A percentile compares a stretch with the other conserved stretches of the same genome.
Evolutionary conservation across 2,113 vertebrate genomes (phyloP).

Genomic region (Pagrus major): DNA sequence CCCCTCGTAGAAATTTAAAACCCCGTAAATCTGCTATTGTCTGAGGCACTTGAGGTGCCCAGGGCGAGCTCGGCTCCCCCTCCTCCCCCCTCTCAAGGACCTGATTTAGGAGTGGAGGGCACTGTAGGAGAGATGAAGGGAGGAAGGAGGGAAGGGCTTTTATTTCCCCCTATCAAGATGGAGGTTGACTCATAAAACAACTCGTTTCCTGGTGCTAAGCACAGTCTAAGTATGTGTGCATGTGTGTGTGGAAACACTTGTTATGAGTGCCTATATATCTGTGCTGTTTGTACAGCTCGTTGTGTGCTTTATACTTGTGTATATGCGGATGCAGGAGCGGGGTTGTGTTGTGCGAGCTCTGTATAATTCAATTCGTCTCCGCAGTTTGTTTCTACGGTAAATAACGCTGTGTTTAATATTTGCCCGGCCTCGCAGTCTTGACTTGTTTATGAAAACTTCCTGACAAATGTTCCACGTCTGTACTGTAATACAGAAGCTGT

Average conservation of each 20-base stretch:
- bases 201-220: conserved; percentile 65
- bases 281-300: conserved; percentile 28
- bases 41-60: conserved; percentile 64
- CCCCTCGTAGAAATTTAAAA: conserved; percentile 71
- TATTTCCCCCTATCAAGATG: conserved; percentile 69
- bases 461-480: conserved; percentile 72
- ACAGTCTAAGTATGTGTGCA: conserved; percentile 31
- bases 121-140: conserved; percentile 30
- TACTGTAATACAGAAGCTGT: conserved; percentile 67
- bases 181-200: conserved; percentile 70
- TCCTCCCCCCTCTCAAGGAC: conserved; percentile 24
- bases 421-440: conserved; percentile 58
- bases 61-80: conserved; percentile 15
- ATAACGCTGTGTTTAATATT: conserved; percentile 80
- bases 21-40: conserved; percentile 76
- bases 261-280: conserved; percentile 35
- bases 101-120: conserved; percentile 76
- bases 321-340: background rate
- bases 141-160: conserved; percentile 47
- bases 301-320: conserved; percentile 13
- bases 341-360: background rate
- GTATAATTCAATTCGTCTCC: conserved; percentile 61
- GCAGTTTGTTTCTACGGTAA: conserved; percentile 67
- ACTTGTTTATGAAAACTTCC: conserved; percentile 80
- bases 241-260: conserved; percentile 23